Conservation (phyloP, 2,888 invertebrate species). For the Phalangium opilio region DNA sequence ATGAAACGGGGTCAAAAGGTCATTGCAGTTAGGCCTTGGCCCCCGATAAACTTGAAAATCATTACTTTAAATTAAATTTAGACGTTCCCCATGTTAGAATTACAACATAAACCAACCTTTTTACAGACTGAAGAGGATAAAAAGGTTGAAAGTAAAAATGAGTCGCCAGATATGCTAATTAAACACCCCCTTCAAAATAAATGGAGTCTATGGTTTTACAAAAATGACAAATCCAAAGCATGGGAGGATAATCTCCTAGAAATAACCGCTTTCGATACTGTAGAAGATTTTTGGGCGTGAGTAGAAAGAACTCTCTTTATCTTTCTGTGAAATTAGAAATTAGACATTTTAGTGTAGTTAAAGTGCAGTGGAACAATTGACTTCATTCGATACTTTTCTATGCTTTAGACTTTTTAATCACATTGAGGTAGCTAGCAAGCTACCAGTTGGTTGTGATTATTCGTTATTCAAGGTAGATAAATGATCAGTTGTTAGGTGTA, state of each 20-base stretch:
- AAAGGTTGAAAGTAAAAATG: neutral
- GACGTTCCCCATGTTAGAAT: too few species aligned
- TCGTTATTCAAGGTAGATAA: conserved; percentile 13
- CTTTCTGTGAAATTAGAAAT: too few species aligned
- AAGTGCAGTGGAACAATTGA: neutral
- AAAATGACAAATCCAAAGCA: conserved; percentile 60
- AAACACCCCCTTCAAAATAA: conserved; percentile 89
- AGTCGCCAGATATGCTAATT: conserved; percentile 26
- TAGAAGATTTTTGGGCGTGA: conserved; percentile 98
- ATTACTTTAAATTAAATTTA: too few species aligned
- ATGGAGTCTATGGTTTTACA: conserved; percentile 98
- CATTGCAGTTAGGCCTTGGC: too few species aligned
- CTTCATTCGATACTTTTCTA: too few species aligned
- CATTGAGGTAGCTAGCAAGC: conserved; percentile 48
- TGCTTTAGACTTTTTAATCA: conserved; percentile 82
- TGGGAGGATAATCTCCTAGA: conserved; percentile 93
- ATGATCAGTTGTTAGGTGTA: too few species aligned
- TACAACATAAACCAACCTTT: too few species aligned
- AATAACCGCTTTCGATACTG: conserved; percentile 87
- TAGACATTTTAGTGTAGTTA: neutral
- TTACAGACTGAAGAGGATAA: neutral
- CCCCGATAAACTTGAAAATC: too few species aligned
- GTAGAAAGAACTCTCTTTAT: too few species aligned
- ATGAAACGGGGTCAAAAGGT: too few species aligned
- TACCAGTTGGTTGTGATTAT: conserved; percentile 16